Conservation (phyloP, 2,113 vertebrate species). For the Cisticola juncidis region DNA sequence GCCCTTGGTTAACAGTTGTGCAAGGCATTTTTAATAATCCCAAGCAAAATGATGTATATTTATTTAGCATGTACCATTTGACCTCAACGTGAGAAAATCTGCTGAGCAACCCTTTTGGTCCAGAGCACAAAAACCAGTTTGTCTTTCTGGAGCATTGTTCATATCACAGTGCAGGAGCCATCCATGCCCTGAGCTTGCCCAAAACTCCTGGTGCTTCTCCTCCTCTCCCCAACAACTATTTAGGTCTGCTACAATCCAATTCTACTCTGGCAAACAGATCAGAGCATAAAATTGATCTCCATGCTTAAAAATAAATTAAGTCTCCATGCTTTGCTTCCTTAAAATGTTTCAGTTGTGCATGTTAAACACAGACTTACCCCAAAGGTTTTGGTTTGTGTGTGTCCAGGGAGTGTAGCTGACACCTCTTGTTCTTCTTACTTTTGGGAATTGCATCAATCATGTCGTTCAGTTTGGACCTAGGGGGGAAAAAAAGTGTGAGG, state of each 20-base stretch:
- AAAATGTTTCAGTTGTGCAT: neutral
- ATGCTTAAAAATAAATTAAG: neutral
- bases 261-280: neutral
- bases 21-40: neutral
- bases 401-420: constrained; percentile 96
- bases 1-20: neutral
- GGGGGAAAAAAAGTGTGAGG: neutral
- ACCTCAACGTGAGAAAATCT: neutral
- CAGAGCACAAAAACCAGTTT: constrained; percentile 2
- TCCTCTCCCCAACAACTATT: neutral
- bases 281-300: neutral
- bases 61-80: neutral
- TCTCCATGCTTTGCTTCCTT: neutral
- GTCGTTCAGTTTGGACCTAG: constrained; percentile 93
- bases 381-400: constrained; percentile 96
- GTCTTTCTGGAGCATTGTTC: neutral
- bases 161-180: neutral
- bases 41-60: neutral
- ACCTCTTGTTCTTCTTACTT: constrained; percentile 99
- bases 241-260: neutral
- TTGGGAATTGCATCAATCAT: constrained; percentile 97
- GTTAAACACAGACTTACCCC: constrained; percentile 82
- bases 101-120: neutral
- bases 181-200: neutral
- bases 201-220: neutral